These are phyloP conservation scores for Clistopyga incitator DNA, from an alignment of 2,888 invertebrate genomes.

Conservation along the genomic window DNA sequence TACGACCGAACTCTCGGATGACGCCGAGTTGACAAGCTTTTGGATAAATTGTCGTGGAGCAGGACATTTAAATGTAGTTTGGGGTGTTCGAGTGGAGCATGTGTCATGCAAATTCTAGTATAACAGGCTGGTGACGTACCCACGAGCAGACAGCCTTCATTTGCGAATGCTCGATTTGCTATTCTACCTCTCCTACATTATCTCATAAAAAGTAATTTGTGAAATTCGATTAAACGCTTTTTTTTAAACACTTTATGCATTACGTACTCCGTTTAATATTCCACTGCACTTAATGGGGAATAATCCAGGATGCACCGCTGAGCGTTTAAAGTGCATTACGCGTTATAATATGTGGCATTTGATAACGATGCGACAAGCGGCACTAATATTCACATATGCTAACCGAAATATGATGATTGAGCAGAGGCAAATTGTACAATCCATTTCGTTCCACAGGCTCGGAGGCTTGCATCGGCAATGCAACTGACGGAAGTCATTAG, in stretches of 20 bases:
- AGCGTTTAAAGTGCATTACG: slow-evolving; percentile 15
- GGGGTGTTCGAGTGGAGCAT: not conserved
- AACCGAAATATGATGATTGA: slow-evolving; percentile 40
- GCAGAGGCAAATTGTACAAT: slow-evolving; percentile 62
- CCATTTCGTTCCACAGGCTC: slow-evolving; percentile 73
- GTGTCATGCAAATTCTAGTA: slow-evolving; percentile 5
- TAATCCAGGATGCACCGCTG: not conserved
- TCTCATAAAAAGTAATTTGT: no score
- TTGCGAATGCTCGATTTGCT: not conserved
- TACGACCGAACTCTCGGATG: not conserved
- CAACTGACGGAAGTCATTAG: slow-evolving; percentile 76
- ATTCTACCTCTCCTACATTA: not conserved
- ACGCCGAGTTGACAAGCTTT: slow-evolving; percentile 1
- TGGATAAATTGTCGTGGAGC: slow-evolving; percentile 11
- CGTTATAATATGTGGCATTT: not conserved
- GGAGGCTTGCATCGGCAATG: slow-evolving; percentile 74
- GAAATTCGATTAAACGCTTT: no score
- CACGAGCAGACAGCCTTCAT: slow-evolving; percentile 1
- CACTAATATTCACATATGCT: slow-evolving; percentile 21
- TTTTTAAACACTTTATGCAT: no score
- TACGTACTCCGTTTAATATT: not conserved
- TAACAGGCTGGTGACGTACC: not conserved
- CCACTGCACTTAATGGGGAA: not conserved
- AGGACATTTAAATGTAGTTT: not conserved
- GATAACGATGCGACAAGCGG: not conserved